Evolutionary conservation across 2,113 vertebrate genomes (phyloP).

Genomic region (Rhynchomys soricoides): DNA sequence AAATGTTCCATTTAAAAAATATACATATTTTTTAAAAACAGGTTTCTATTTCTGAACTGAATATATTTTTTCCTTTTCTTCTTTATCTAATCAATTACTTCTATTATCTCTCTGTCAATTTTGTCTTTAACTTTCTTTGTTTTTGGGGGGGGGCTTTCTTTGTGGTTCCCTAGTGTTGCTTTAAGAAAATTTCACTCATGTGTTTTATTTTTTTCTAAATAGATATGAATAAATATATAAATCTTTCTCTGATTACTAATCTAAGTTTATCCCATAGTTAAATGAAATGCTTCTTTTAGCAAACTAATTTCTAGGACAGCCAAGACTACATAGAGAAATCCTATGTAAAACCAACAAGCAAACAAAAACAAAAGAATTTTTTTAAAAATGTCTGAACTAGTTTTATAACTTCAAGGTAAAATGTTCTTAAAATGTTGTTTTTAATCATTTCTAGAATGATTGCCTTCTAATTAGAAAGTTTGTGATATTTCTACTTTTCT

Average conservation of each 20-base stretch:
- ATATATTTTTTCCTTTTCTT: not conserved
- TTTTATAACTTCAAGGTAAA: too few relatives aligned
- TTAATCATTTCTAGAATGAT: not conserved
- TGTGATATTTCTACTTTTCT: not conserved
- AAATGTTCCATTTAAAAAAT: not conserved
- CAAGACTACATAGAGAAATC: not conserved
- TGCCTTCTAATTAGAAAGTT: slow-evolving; percentile 6
- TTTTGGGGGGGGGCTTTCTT: not conserved
- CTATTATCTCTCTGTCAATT: not conserved
- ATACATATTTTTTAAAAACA: not conserved
- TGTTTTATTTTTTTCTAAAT: slow-evolving; percentile 4
- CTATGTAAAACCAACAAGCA: not conserved
- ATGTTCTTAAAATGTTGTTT: not conserved
- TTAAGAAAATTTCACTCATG: not conserved
- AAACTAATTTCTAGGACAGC: not conserved
- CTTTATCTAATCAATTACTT: not conserved
- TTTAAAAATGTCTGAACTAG: not conserved
- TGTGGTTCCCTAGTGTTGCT: not conserved
- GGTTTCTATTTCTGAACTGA: not conserved
- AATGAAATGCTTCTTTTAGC: not conserved
- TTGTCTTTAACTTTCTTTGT: not conserved
- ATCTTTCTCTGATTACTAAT: not conserved
- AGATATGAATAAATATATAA: not conserved
- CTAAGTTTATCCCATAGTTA: not conserved
- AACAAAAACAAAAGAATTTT: too few relatives aligned